Evolutionary conservation across 2,113 vertebrate genomes (phyloP).

Genomic region (Triplophysa rosa): DNA sequence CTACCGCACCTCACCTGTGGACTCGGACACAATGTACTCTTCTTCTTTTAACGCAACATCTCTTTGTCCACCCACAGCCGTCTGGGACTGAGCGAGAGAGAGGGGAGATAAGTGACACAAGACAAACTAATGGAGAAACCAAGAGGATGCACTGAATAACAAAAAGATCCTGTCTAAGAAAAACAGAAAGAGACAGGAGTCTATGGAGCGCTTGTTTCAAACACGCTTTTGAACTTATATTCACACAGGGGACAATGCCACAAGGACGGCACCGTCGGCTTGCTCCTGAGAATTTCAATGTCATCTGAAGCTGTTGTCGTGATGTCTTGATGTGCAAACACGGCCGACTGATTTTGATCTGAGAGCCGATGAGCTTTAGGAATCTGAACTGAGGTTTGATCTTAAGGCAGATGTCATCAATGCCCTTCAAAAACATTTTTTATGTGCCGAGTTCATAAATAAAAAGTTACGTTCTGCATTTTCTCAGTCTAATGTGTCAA

Average conservation of each 20-base stretch:
- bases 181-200: conserved; percentile 19
- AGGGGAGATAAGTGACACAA: conserved; percentile 14
- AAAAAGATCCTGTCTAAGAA: background rate
- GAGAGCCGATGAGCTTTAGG: conserved; percentile 29
- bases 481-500: background rate
- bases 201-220: conserved; percentile 18
- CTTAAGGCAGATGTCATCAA: background rate
- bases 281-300: background rate
- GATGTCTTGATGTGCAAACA: conserved; percentile 37
- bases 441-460: conserved; percentile 2
- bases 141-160: conserved; percentile 29
- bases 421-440: background rate
- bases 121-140: conserved; percentile 4
- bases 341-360: conserved; percentile 42
- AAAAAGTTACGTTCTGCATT: background rate
- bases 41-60: conserved; percentile 84
- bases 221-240: background rate
- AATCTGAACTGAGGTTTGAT: conserved; percentile 24
- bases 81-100: conserved; percentile 78
- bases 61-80: conserved; percentile 73
- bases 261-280: background rate
- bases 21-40: conserved; percentile 84
- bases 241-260: conserved; percentile 12
- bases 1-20: conserved; percentile 74
- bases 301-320: background rate